These are phyloP conservation scores for Dipodomys spectabilis DNA, from an alignment of 2,113 vertebrate genomes.

Conservation along the genomic window DNA sequence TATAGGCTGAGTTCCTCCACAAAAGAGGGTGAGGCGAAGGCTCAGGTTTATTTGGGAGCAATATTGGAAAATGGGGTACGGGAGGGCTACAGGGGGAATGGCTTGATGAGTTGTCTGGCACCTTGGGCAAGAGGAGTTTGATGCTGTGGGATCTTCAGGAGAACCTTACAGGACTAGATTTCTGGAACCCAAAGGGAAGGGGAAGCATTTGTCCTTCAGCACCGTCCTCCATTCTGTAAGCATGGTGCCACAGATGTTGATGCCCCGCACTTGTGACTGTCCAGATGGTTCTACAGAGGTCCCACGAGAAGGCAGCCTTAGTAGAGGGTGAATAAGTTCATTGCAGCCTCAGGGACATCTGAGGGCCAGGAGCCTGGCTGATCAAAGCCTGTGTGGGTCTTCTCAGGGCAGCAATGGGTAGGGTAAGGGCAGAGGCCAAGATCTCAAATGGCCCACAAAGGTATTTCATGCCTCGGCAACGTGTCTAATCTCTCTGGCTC, in stretches of 20 bases:
- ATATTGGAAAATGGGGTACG: not conserved
- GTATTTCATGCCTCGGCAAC: not conserved
- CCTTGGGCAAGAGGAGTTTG: not conserved
- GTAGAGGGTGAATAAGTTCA: not conserved
- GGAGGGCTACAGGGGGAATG: not conserved
- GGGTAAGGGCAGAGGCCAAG: not conserved
- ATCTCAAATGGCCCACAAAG: not conserved
- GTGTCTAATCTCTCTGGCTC: not conserved
- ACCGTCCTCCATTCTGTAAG: not conserved
- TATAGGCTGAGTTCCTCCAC: not conserved
- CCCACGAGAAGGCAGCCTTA: not conserved
- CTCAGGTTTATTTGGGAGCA: not conserved
- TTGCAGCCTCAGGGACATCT: not conserved
- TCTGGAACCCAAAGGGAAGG: not conserved
- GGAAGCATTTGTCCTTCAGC: not conserved
- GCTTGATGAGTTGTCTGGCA: not conserved
- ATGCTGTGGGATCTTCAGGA: not conserved
- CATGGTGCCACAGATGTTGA: not conserved
- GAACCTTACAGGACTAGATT: not conserved
- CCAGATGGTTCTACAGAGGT: not conserved
- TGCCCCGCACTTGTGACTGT: too few species aligned
- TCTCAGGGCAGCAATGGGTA: not conserved
- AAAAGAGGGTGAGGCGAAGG: not conserved
- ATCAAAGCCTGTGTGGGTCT: not conserved
- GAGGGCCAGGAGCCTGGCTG: not conserved